Evolutionary conservation across 2,113 vertebrate genomes (phyloP).

Genomic region (Gasterosteus nipponicus): DNA sequence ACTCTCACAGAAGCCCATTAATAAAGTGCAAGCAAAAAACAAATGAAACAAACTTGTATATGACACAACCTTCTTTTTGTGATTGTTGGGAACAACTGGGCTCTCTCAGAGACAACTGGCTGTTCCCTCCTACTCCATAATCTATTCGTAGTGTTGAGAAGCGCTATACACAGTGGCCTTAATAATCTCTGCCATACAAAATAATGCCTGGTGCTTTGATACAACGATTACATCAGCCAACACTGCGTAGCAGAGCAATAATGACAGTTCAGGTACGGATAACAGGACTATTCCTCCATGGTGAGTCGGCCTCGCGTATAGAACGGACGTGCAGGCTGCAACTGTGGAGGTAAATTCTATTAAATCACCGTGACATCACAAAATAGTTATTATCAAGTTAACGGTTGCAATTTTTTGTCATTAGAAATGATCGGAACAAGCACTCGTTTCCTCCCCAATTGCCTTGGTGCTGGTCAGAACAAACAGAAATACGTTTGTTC

Average conservation of each 20-base stretch:
- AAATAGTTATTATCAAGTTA: not conserved
- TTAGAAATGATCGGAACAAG: slow-evolving; percentile 23
- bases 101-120: slow-evolving; percentile 33
- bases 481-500: slow-evolving; percentile 45
- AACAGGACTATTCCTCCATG: slow-evolving; percentile 55
- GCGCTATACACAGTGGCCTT: slow-evolving; percentile 41
- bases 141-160: slow-evolving; percentile 45
- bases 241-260: slow-evolving; percentile 47
- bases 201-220: slow-evolving; percentile 51
- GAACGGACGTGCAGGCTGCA: slow-evolving; percentile 31
- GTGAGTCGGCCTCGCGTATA: not conserved
- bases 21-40: not conserved
- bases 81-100: slow-evolving; percentile 17
- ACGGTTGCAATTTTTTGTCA: not conserved
- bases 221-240: slow-evolving; percentile 46
- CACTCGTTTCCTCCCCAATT: slow-evolving; percentile 16
- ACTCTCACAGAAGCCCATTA: not conserved
- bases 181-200: slow-evolving; percentile 47
- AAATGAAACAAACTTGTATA: not conserved
- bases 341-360: slow-evolving; percentile 14
- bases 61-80: slow-evolving; percentile 15
- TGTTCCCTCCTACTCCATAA: slow-evolving; percentile 25
- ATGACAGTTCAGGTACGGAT: slow-evolving; percentile 47
- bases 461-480: slow-evolving; percentile 46
- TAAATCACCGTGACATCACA: slow-evolving; percentile 23